Conservation (phyloP, 2,797 vertebrate genomes). For the Lagocephalus sceleratus region DNA sequence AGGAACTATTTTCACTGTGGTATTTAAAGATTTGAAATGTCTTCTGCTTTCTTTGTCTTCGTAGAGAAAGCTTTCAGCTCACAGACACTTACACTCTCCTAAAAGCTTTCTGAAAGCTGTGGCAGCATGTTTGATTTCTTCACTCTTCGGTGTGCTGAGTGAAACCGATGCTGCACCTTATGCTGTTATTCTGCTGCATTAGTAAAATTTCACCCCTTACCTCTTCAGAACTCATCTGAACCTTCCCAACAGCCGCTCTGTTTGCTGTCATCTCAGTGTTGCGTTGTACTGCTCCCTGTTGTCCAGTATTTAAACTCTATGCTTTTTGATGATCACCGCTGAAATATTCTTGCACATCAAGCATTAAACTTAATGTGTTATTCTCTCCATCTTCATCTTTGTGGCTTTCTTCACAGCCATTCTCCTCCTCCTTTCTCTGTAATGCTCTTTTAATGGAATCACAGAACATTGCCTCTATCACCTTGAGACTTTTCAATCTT, state of each 20-base stretch:
- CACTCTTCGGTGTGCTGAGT: conserved; percentile 32
- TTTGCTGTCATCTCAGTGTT: conserved; percentile 11
- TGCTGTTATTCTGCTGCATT: conserved; percentile 36
- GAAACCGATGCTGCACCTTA: conserved; percentile 34
- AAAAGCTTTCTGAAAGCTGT: conserved; percentile 54
- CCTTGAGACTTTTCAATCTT: conserved; percentile 69
- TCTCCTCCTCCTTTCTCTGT: conserved; percentile 33
- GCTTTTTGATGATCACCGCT: conserved; percentile 12
- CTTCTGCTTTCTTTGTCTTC: conserved; percentile 37
- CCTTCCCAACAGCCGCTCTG: neutral
- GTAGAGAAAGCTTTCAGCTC: conserved; percentile 29
- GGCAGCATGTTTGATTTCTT: conserved; percentile 39
- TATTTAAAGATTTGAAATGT: conserved; percentile 32
- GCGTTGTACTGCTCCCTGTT: neutral
- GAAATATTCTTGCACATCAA: conserved; percentile 6
- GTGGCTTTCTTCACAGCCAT: conserved; percentile 26
- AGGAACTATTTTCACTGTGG: conserved; percentile 20
- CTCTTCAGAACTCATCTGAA: neutral
- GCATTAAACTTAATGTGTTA: conserved; percentile 9
- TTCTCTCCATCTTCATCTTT: conserved; percentile 21
- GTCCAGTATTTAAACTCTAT: conserved; percentile 10
- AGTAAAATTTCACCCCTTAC: conserved; percentile 14
- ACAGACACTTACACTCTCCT: conserved; percentile 30
- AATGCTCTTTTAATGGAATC: conserved; percentile 69
- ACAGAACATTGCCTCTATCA: conserved; percentile 66